Conservation (phyloP, 2,113 vertebrate species). For the Phalacrocorax brasilianus region DNA sequence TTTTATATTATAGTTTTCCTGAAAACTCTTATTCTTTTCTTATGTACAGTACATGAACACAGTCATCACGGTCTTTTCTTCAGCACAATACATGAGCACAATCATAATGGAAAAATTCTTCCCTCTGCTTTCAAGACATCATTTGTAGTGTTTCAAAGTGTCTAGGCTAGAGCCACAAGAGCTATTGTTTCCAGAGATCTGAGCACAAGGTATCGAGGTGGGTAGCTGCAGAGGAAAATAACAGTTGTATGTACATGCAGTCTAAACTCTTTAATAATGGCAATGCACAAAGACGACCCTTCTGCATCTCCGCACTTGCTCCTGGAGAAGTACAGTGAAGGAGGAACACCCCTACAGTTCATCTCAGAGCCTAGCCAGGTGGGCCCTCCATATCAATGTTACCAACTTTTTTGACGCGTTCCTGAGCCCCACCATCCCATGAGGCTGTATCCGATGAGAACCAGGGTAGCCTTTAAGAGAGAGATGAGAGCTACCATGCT, state of each 20-base stretch:
- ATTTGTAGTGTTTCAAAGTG: background rate
- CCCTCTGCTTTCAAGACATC: background rate
- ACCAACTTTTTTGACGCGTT: background rate
- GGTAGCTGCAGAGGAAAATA: background rate
- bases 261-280: background rate
- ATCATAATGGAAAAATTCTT: background rate
- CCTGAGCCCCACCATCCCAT: background rate
- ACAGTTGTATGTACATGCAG: background rate
- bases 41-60: background rate
- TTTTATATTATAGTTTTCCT: background rate
- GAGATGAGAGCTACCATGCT: background rate
- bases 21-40: background rate
- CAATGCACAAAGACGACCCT: background rate
- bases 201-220: background rate
- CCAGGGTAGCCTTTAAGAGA: background rate
- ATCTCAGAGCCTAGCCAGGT: background rate
- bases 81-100: background rate
- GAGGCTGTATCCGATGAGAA: background rate
- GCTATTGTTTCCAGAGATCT: background rate
- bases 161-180: background rate
- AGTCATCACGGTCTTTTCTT: background rate
- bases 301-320: background rate
- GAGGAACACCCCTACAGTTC: background rate
- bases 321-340: background rate
- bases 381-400: accelerated